These are phyloP conservation scores for Drosophila saltans DNA, from an alignment of 1,140 invertebrate species.

Conservation along the genomic window DNA sequence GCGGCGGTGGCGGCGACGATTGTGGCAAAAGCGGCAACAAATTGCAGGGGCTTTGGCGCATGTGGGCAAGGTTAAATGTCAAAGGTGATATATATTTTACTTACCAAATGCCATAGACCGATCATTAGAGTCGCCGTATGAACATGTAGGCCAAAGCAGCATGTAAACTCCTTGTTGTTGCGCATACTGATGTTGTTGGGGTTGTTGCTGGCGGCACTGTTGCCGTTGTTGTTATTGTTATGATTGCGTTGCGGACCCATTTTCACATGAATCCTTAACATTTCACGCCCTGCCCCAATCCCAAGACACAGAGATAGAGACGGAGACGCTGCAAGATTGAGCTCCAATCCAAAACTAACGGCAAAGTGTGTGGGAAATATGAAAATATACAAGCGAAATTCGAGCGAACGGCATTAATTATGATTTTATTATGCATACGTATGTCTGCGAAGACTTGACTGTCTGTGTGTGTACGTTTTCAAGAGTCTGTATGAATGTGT, in stretches of 20 bases:
- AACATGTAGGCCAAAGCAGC: slow-evolving; percentile 92
- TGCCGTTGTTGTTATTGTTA: slow-evolving; percentile 56
- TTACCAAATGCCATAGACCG: slow-evolving; percentile 92
- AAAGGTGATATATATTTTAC: slow-evolving; percentile 49
- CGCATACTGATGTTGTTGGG: slow-evolving; percentile 29
- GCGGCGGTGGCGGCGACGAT: slow-evolving; percentile 7
- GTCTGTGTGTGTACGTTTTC: slow-evolving; percentile 15
- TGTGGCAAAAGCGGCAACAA: no score
- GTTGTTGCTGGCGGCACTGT: slow-evolving; percentile 32
- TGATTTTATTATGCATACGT: slow-evolving; percentile 24
- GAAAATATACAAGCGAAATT: slow-evolving; percentile 29
- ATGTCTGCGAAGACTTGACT: background rate
- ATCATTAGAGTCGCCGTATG: slow-evolving; percentile 91
- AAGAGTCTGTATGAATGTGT: slow-evolving; percentile 1
- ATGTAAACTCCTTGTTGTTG: slow-evolving; percentile 88
- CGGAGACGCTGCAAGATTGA: slow-evolving; percentile 17
- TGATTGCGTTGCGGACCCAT: slow-evolving; percentile 85
- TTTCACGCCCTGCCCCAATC: slow-evolving; percentile 69
- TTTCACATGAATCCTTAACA: slow-evolving; percentile 87
- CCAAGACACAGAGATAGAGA: slow-evolving; percentile 21
- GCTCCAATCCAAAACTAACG: slow-evolving; percentile 11
- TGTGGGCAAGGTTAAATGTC: slow-evolving; percentile 24
- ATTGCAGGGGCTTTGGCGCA: slow-evolving; percentile 5
- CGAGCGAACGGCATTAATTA: slow-evolving; percentile 34
- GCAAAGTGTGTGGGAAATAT: slow-evolving; percentile 10